Evolutionary conservation across 2,888 invertebrate genomes (phyloP).

Genomic region (Cephus pulcher): DNA sequence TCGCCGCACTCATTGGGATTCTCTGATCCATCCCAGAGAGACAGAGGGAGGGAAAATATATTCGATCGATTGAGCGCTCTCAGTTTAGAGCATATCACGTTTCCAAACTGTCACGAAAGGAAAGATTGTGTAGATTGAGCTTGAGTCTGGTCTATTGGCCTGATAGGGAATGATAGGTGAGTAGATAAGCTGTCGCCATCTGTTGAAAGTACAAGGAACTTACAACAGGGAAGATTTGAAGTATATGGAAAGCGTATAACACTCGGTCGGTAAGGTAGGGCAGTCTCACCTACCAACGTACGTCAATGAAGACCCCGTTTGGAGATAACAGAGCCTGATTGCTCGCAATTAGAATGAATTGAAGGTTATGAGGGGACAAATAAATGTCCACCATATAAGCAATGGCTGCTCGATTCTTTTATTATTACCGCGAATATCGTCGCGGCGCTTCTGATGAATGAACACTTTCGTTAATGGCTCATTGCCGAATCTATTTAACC

Average conservation of each 20-base stretch:
- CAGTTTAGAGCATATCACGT: not conserved
- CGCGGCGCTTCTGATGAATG: not conserved
- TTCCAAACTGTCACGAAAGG: not conserved
- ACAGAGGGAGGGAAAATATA: not conserved
- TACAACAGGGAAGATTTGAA: not conserved
- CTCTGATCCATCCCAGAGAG: not conserved
- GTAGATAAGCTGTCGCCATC: not conserved
- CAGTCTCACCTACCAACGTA: not conserved
- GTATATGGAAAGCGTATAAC: not conserved
- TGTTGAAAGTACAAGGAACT: not conserved
- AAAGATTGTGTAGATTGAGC: not conserved
- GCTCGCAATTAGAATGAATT: constrained; percentile 53
- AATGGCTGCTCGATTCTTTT: not conserved
- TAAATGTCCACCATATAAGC: constrained; percentile 11
- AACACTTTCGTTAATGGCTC: not conserved
- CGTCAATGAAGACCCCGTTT: constrained; percentile 4
- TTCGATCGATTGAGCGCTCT: not conserved
- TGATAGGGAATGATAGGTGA: not conserved
- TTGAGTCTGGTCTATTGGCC: not conserved
- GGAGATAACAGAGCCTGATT: constrained; percentile 33
- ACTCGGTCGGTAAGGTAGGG: constrained; percentile 4
- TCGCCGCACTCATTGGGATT: not conserved
- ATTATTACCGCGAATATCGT: not conserved
- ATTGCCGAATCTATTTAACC: constrained; percentile 23
- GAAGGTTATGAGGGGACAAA: constrained; percentile 45